These are phyloP conservation scores for Meteorus sp. DNA, from an alignment of 1,140 invertebrate species.

Conservation along the genomic window DNA sequence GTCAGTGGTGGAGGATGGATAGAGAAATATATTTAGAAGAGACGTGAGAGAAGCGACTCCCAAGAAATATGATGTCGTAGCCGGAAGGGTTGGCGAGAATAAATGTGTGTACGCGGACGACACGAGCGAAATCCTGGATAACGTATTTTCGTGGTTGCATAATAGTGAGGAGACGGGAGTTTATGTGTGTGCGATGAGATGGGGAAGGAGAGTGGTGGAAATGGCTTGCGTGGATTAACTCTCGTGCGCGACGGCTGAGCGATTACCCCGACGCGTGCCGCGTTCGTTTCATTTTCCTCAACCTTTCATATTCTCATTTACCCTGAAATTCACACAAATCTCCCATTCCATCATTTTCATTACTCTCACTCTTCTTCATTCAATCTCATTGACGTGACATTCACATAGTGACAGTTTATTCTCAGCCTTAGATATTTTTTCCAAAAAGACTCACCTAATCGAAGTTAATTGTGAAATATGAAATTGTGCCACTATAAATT, in stretches of 20 bases:
- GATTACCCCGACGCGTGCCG: conserved; percentile 43
- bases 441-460: too few relatives aligned
- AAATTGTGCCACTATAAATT: too few relatives aligned
- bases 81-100: conserved; percentile 27
- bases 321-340: conserved; percentile 10
- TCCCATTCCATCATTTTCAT: conserved; percentile 15
- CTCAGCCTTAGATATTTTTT: too few relatives aligned
- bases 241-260: conserved; percentile 40
- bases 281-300: conserved; percentile 22
- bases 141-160: conserved; percentile 26
- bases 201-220: background rate
- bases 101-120: conserved; percentile 28
- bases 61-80: conserved; percentile 30
- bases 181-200: background rate
- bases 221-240: conserved; percentile 35
- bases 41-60: conserved; percentile 3
- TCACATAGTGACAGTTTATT: too few relatives aligned
- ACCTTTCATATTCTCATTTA: conserved; percentile 20
- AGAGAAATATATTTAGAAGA: background rate
- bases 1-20: background rate
- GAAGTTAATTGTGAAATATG: too few relatives aligned
- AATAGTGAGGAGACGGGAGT: background rate
- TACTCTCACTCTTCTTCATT: too few relatives aligned
- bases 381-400: too few relatives aligned
- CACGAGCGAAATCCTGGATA: conserved; percentile 31